phyloP scores from a whole-genome alignment of 2,888 invertebrate species.

The Saturnia japonica region DNA sequence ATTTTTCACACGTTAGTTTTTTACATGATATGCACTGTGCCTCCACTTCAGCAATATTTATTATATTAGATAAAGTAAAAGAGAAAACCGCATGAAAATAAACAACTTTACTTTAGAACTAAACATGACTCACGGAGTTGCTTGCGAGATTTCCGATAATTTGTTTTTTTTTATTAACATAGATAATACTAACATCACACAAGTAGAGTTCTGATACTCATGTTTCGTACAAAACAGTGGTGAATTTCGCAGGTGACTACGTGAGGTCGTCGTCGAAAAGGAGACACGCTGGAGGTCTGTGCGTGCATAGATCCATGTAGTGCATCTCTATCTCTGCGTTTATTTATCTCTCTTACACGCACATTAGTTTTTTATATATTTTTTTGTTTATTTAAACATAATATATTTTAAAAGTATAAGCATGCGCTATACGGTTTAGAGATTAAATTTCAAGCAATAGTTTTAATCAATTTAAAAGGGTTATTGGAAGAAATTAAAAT shows the following conservation, averaged over 20 bases:
- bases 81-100: slow-evolving; percentile 50
- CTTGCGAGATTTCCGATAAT: slow-evolving; percentile 54
- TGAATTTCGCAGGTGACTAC: slow-evolving; percentile 80
- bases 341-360: slow-evolving; percentile 75
- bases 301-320: slow-evolving; percentile 80
- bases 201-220: slow-evolving; percentile 38
- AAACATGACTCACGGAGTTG: slow-evolving; percentile 74
- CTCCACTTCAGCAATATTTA: background rate
- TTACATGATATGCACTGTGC: background rate
- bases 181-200: slow-evolving; percentile 49
- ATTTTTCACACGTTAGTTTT: background rate
- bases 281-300: slow-evolving; percentile 73
- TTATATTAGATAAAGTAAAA: background rate
- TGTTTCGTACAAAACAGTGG: slow-evolving; percentile 50
- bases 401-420: slow-evolving; percentile 23
- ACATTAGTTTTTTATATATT: slow-evolving; percentile 41
- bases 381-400: slow-evolving; percentile 21
- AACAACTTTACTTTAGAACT: slow-evolving; percentile 53
- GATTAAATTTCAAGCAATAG: slow-evolving; percentile 20
- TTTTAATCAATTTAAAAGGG: slow-evolving; percentile 20
- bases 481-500: slow-evolving; percentile 19
- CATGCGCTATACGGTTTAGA: slow-evolving; percentile 26
- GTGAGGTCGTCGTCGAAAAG: slow-evolving; percentile 73
- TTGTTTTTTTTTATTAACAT: slow-evolving; percentile 47
- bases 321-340: slow-evolving; percentile 70